phyloP scores from a whole-genome alignment of 1,140 invertebrate species.

The Telenomus remus region DNA sequence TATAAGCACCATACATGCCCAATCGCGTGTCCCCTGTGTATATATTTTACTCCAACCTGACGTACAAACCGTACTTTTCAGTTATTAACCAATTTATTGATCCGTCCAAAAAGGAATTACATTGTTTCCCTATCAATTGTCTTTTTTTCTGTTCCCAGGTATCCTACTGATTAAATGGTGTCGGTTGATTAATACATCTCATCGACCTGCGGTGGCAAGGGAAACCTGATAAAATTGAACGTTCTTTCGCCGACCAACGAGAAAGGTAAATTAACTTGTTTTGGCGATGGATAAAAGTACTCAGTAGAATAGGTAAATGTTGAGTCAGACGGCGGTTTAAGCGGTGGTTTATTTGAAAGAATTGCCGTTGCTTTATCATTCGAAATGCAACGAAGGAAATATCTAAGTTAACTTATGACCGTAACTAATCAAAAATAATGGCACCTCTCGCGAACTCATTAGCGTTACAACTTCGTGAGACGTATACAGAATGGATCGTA shows the following conservation, averaged over 20 bases:
- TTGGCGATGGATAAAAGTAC: not conserved
- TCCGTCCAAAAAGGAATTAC: not conserved
- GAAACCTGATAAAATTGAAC: no score
- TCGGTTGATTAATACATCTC: no score
- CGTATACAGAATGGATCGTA: constrained; percentile 7
- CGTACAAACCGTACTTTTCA: constrained; percentile 17
- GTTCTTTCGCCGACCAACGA: no score
- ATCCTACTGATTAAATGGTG: no score
- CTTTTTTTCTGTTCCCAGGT: no score
- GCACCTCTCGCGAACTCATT: constrained; percentile 1
- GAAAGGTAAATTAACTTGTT: no score
- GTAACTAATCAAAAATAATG: no score
- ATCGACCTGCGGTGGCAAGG: no score
- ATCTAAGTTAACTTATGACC: no score
- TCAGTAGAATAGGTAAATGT: not conserved
- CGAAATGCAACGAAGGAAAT: not conserved
- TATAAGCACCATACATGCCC: constrained; percentile 48
- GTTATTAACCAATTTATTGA: constrained; percentile 10
- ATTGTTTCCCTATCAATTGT: not conserved
- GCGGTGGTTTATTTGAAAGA: not conserved
- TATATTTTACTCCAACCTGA: constrained; percentile 42
- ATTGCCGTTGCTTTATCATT: not conserved
- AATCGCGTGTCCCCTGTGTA: constrained; percentile 44
- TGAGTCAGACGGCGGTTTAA: not conserved
- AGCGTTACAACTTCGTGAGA: constrained; percentile 12